Evolutionary conservation across 2,797 vertebrate species (phyloP).

Genomic region (Anolis apletophallus): DNA sequence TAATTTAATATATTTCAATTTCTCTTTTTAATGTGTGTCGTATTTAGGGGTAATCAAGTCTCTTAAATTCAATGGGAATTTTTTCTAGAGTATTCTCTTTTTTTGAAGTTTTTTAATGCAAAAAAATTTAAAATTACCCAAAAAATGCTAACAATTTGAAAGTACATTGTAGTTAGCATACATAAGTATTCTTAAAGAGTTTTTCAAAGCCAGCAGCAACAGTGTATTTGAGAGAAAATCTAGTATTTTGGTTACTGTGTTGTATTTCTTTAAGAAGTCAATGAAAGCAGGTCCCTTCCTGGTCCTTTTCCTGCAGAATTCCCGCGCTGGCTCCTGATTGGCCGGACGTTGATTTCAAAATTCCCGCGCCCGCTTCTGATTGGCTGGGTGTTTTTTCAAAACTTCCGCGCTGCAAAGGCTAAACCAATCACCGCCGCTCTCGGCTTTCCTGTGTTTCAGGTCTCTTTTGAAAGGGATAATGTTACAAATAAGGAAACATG

Average conservation of each 20-base stretch:
- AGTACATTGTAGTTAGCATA: too few relatives aligned
- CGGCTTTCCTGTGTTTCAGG: background rate
- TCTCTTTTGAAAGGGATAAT: background rate
- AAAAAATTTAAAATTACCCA: too few relatives aligned
- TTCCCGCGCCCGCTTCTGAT: background rate
- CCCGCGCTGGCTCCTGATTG: slow-evolving; percentile 6
- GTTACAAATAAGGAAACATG: background rate
- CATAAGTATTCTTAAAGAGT: background rate
- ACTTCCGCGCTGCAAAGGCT: background rate
- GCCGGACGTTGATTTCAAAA: background rate
- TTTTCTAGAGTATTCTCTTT: too few relatives aligned
- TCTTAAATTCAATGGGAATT: background rate
- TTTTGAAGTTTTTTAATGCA: too few relatives aligned
- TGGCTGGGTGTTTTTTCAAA: background rate
- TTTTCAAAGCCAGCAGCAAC: background rate
- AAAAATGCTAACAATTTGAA: too few relatives aligned
- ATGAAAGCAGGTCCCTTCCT: too few relatives aligned
- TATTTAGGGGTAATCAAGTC: background rate
- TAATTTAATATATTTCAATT: too few relatives aligned
- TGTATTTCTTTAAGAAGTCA: too few relatives aligned
- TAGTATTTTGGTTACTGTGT: too few relatives aligned
- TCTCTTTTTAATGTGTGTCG: too few relatives aligned
- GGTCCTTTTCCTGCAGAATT: background rate
- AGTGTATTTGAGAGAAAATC: too few relatives aligned
- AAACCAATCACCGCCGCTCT: background rate